Evolutionary conservation across 1,140 invertebrate species (phyloP).

Genomic region (Charaxes varanes): DNA sequence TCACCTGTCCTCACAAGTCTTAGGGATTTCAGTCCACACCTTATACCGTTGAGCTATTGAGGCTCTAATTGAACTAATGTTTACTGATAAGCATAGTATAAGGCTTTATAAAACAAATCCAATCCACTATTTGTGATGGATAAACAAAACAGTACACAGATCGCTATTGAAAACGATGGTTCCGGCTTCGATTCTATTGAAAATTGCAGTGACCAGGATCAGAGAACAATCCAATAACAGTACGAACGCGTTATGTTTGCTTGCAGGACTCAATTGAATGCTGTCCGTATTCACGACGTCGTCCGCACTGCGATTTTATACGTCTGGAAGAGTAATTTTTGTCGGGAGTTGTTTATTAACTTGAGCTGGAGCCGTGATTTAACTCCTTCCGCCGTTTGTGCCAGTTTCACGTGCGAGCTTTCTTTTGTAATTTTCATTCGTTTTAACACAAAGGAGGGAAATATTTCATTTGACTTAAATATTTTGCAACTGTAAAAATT

Average conservation of each 20-base stretch:
- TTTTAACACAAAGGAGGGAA: not conserved
- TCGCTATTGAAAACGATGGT: conserved; percentile 17
- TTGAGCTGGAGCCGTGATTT: conserved; percentile 14
- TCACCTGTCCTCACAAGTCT: too few species aligned
- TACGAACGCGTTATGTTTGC: conserved; percentile 28
- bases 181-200: conserved; percentile 11
- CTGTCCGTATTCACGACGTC: conserved; percentile 22
- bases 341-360: conserved; percentile 22
- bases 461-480: too few species aligned
- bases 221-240: conserved; percentile 39
- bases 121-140: too few species aligned
- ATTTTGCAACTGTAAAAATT: too few species aligned
- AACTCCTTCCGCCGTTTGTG: conserved; percentile 12
- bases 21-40: too few species aligned
- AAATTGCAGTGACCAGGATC: conserved; percentile 26
- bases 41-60: too few species aligned
- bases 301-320: conserved; percentile 20
- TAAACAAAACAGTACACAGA: too few species aligned
- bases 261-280: conserved; percentile 26
- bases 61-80: too few species aligned
- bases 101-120: too few species aligned
- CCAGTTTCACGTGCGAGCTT: conserved; percentile 5
- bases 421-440: not conserved
- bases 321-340: conserved; percentile 18
- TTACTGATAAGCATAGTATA: too few species aligned